These are phyloP conservation scores for Channa striata DNA, from an alignment of 2,797 vertebrate species.

Conservation along the genomic window DNA sequence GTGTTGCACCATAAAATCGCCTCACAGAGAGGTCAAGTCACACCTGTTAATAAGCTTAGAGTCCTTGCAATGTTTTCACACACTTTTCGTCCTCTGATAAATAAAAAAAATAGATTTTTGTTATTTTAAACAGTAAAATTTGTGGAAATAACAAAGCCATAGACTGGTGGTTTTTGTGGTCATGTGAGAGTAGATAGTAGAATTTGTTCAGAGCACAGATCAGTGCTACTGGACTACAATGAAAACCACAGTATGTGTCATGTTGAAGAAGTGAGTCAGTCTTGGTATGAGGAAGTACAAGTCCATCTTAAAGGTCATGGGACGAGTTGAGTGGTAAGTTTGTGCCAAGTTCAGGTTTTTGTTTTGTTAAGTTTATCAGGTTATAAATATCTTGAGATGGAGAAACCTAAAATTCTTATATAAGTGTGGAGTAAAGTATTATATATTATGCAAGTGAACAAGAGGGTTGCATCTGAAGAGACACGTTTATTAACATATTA, in stretches of 20 bases:
- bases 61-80: slow-evolving; percentile 11
- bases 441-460: neutral
- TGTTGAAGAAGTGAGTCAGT: neutral
- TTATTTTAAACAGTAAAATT: neutral
- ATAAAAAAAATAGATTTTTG: neutral
- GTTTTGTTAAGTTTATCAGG: neutral
- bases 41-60: neutral
- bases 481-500: slow-evolving; percentile 33
- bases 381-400: neutral
- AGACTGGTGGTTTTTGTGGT: no score
- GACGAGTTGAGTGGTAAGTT: no score
- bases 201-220: no score
- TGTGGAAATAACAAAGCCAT: neutral
- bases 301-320: no score
- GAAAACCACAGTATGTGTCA: neutral
- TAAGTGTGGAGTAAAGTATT: no score
- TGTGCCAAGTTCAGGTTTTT: no score
- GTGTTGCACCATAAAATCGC: slow-evolving; percentile 1
- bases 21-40: neutral
- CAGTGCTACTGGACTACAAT: no score
- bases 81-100: neutral
- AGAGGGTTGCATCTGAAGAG: neutral
- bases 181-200: no score
- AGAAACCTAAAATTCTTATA: neutral
- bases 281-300: no score